Conservation (phyloP, 64 coral and sea anemone genomes). For the Montipora efflorescens region DNA sequence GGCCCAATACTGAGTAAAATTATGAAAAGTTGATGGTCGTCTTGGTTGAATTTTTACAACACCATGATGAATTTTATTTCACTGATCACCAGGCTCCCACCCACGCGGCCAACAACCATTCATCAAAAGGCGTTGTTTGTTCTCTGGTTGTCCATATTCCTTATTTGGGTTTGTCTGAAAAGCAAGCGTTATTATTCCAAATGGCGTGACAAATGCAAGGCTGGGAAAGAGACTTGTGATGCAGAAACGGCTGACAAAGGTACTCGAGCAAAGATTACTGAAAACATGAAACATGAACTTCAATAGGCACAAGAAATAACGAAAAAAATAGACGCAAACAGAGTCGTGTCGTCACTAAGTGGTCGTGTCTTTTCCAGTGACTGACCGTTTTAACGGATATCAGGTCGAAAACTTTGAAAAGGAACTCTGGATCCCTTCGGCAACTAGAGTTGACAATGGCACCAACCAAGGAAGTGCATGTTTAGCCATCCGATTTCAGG, state of each 20-base stretch:
- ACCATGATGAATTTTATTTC: background rate
- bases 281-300: background rate
- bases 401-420: too few relatives aligned
- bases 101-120: constrained; percentile 87
- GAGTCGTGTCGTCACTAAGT: too few relatives aligned
- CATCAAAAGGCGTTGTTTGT: constrained; percentile 95
- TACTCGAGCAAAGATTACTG: background rate
- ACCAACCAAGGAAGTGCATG: too few relatives aligned
- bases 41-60: background rate
- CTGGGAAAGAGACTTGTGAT: constrained; percentile 42
- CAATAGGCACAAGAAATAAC: background rate
- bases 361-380: too few relatives aligned
- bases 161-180: constrained; percentile 58
- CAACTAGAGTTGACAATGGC: too few relatives aligned
- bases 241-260: constrained; percentile 2
- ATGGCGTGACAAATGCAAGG: constrained; percentile 45
- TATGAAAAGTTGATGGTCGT: background rate
- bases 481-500: too few relatives aligned
- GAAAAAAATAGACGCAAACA: too few relatives aligned
- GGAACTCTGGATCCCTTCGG: too few relatives aligned
- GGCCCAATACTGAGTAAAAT: too few relatives aligned
- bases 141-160: constrained; percentile 84
- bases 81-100: constrained; percentile 56
- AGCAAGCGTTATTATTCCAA: constrained; percentile 7
- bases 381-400: too few relatives aligned